A percentile compares a stretch with the other conserved stretches of the same genome.
Conservation (phyloP, 2,797 vertebrate species). For the Eremophila alpestris region DNA sequence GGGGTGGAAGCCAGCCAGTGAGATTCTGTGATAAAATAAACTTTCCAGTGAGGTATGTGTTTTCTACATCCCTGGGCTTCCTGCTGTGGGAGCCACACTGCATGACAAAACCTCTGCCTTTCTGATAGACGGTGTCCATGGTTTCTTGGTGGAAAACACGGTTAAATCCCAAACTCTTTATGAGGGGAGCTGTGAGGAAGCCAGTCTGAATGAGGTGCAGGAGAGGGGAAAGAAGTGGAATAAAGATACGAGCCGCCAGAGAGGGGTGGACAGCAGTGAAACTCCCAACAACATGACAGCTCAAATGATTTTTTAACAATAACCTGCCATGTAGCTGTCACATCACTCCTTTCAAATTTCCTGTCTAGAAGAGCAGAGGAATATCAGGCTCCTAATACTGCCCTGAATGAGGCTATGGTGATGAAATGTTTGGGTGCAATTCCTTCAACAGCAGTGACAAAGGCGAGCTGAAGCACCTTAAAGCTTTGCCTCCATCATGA, state of each 20-base stretch:
- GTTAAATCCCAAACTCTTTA: not conserved
- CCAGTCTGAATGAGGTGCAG: not conserved
- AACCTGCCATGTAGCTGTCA: not conserved
- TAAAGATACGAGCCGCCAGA: not conserved
- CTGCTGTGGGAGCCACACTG: not conserved
- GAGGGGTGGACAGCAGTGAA: not conserved
- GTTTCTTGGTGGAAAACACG: not conserved
- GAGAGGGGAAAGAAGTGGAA: not conserved
- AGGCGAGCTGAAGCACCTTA: not conserved
- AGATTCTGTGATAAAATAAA: conserved; percentile 59
- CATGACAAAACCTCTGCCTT: not conserved
- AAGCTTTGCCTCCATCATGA: not conserved
- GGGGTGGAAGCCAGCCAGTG: conserved; percentile 56
- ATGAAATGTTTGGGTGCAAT: not conserved
- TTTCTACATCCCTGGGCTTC: conserved; percentile 37
- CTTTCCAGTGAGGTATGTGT: conserved; percentile 61
- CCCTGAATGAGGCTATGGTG: not conserved
- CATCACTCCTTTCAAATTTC: not conserved
- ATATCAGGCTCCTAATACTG: not conserved
- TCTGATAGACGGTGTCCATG: not conserved
- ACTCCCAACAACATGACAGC: not conserved
- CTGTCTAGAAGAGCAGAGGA: conserved; percentile 7
- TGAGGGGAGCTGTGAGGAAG: not conserved
- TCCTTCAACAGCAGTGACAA: not conserved
- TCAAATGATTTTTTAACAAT: not conserved